These are phyloP conservation scores for Cephalopachus bancanus DNA, from an alignment of 2,797 vertebrate species.

Conservation along the genomic window DNA sequence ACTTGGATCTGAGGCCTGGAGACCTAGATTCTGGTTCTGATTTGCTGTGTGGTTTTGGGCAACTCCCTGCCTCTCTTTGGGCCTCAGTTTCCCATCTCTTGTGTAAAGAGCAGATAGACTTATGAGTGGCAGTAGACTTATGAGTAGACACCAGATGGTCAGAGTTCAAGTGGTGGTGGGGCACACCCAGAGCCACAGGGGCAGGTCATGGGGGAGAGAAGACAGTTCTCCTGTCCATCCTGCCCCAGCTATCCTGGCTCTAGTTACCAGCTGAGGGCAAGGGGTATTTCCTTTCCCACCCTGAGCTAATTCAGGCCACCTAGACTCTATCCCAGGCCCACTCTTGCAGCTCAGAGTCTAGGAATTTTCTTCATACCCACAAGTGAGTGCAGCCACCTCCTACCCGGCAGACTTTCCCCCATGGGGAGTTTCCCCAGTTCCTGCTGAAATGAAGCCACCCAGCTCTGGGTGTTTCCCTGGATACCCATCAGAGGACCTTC, in stretches of 20 bases:
- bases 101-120: not conserved
- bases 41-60: slow-evolving; percentile 33
- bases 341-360: not conserved
- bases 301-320: slow-evolving; percentile 24
- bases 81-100: not conserved
- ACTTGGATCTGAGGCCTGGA: not conserved
- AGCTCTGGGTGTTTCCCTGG: slow-evolving; percentile 74
- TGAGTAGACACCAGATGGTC: slow-evolving; percentile 27
- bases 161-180: slow-evolving; percentile 36
- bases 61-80: slow-evolving; percentile 27
- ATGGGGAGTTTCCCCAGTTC: slow-evolving; percentile 65
- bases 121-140: not conserved
- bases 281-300: slow-evolving; percentile 12
- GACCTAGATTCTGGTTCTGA: slow-evolving; percentile 44
- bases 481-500: slow-evolving; percentile 51
- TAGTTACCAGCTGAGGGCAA: not conserved
- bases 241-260: not conserved
- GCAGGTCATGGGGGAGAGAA: not conserved
- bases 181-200: slow-evolving; percentile 34
- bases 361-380: slow-evolving; percentile 53
- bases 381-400: not conserved
- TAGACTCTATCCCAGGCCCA: not conserved
- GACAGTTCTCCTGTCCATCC: not conserved
- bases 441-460: slow-evolving; percentile 65
- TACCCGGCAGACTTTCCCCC: slow-evolving; percentile 60